Evolutionary conservation across 2,113 vertebrate genomes (phyloP), one percentile per base, ranked within the genome.

Genomic region (Phylloscopus trochiloides): DNA sequence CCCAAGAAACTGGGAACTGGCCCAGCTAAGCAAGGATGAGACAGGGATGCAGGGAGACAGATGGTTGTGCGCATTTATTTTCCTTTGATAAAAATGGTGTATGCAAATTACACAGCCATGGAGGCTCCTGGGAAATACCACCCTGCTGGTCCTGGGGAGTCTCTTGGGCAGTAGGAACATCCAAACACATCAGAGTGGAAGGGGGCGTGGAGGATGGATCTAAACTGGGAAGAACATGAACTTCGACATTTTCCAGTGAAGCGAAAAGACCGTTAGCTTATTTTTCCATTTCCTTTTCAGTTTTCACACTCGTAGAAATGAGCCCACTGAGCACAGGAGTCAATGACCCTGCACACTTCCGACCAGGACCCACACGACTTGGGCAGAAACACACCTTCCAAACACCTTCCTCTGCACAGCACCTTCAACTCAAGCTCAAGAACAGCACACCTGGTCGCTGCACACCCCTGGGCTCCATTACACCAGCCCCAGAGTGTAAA

Each of bases 61-160:
- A 93, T 90, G 94, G 96, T 91, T 97, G 95, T 94, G 95, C 92
- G 95, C 95, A 94, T 95, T 97, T 97, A 95, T 93, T 97, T 66
- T 73, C 79, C 91, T 94, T 92, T 77, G 95, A 93, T 95, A 96
- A 95, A 96, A 96, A 94, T 94, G 85, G 95, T 82, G 78, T 90
- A 91, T 90, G 94, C 55, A 90, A 91, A 95, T 96, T 74, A 96
- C 92, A 91, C 59, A 77, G 93, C 92, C 91, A 75, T 17, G 77
- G 86, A 87, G 96, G 92, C 92, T 87, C 83, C 22, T 57, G 90
- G 95, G 65, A 62, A 67, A n/a, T 9, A 70, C 71, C 90, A 68
- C 86, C 92, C 90, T 81, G 88, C 93, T 96, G 89, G 40, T 92
- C 93, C 93, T 88, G 14, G 92, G 91, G 86, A 61, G 82, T 16